Percentiles rank a stretch among this genome's conserved stretches.
phyloP scores from a whole-genome alignment of 2,888 invertebrate species.

The Pammene fasciana region DNA sequence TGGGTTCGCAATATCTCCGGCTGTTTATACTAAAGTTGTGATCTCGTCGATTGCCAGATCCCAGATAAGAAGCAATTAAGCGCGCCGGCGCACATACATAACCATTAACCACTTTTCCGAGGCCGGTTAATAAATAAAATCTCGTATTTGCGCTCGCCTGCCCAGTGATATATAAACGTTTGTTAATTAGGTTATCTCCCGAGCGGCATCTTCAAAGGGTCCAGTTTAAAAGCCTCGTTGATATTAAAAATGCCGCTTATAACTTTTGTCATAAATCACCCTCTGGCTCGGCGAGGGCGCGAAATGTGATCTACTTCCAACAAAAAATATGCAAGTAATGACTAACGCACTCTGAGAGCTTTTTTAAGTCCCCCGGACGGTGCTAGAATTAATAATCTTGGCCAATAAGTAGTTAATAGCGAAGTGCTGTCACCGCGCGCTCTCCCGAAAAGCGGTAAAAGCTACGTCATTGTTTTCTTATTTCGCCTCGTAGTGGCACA shows the following conservation, averaged over 20 bases:
- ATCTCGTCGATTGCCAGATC: slow-evolving; percentile 61
- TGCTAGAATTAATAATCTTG: slow-evolving; percentile 77
- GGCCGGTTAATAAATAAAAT: slow-evolving; percentile 68
- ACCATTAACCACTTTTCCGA: slow-evolving; percentile 56
- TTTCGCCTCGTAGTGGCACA: neutral
- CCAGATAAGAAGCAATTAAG: slow-evolving; percentile 69
- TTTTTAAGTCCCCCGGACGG: slow-evolving; percentile 71
- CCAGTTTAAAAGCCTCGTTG: slow-evolving; percentile 75
- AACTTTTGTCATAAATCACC: slow-evolving; percentile 82
- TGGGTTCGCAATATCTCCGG: slow-evolving; percentile 39
- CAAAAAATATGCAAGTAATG: slow-evolving; percentile 83
- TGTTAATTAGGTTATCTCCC: slow-evolving; percentile 82
- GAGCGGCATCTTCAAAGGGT: slow-evolving; percentile 79
- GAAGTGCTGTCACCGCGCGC: slow-evolving; percentile 50
- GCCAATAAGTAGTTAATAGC: slow-evolving; percentile 49
- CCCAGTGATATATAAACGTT: slow-evolving; percentile 76
- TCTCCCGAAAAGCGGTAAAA: slow-evolving; percentile 31
- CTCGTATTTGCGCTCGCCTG: slow-evolving; percentile 71
- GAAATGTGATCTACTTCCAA: slow-evolving; percentile 70
- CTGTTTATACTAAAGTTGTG: slow-evolving; percentile 59
- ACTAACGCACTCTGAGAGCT: slow-evolving; percentile 77
- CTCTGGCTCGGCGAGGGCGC: slow-evolving; percentile 75
- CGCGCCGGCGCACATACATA: slow-evolving; percentile 53
- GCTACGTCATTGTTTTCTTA: slow-evolving; percentile 41
- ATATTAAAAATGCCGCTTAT: slow-evolving; percentile 79